Percentiles rank a stretch among this genome's conserved stretches.
Conservation (phyloP, 2,888 invertebrate species). For the Apamea sordens region DNA sequence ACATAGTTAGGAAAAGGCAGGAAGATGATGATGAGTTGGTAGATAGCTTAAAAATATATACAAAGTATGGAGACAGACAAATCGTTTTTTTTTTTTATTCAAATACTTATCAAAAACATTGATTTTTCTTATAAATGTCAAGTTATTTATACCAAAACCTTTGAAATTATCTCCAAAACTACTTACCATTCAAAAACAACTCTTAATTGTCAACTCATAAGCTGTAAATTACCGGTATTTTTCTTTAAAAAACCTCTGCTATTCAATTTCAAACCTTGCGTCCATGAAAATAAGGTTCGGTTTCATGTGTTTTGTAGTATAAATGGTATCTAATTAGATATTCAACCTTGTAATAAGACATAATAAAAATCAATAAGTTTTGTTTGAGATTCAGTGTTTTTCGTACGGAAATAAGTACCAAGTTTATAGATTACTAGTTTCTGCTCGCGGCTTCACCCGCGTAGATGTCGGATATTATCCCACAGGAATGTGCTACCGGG, state of each 20-base stretch:
- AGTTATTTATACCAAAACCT: conserved; percentile 24
- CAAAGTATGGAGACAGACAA: background rate
- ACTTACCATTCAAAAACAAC: conserved; percentile 17
- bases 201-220: background rate
- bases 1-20: too few relatives aligned
- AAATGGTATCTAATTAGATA: conserved; percentile 22
- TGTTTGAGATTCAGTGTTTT: conserved; percentile 35
- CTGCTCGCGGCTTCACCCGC: too few relatives aligned
- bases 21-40: too few relatives aligned
- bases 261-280: background rate
- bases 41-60: background rate
- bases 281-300: rapidly evolving
- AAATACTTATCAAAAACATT: conserved; percentile 1
- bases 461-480: too few relatives aligned
- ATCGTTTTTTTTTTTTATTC: conserved; percentile 23
- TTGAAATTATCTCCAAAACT: background rate
- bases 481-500: too few relatives aligned
- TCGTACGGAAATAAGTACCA: conserved; percentile 11
- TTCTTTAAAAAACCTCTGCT: background rate
- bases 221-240: conserved; percentile 7
- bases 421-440: background rate
- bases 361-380: conserved; percentile 33
- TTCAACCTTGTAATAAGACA: conserved; percentile 32
- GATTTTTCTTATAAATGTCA: conserved; percentile 39
- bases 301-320: background rate